Evolutionary conservation across 2,797 vertebrate species (phyloP), one percentile per base, ranked within the genome.

Genomic region (Mormyrops boulengeri): DNA sequence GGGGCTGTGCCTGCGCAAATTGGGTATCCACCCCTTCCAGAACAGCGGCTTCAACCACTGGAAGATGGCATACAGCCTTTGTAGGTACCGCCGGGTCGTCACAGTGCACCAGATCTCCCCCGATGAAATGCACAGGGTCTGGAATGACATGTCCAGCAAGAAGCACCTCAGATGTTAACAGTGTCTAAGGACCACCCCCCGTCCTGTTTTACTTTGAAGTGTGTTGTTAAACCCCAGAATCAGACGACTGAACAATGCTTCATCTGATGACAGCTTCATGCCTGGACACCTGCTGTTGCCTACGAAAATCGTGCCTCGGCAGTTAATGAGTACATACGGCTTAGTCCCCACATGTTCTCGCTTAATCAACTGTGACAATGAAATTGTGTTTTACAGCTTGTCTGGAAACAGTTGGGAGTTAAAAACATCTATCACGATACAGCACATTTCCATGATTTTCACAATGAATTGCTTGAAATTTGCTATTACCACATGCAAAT

Each of bases 31-130:
- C 92, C 98, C 98, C 55, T 98, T 98, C 93, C 99, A 99, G 95
- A 99, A 99, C 96, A 99, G 97, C 93, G 99, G 98, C 91, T 99
- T 99, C 94, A 99, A 99, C 96, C 98, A 99, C 95, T 99, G 98
- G 98, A 99, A 99, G 95, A 99, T 99, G 97, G 98, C 98, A 62
- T 99, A 99, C 92, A 99, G 98, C 92, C 97, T 99, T 52, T 99
- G 99, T 91, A 96, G 98, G 91, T 99, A 99, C 92, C 97, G 98
- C 52, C 95, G 98, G 1, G 97, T 99, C 85, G 97, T 99, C 94
- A 99, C 99, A 0, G 98, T 99, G 80, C 99, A 99, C 93, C 99
- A 99, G 95, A 99, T 99, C 95, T 98, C 98, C 12, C 99, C 99
- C 0, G 98, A 99, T 93, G 98, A 99, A 95, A 99, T 99, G 98